These are phyloP conservation scores for Hyperoplus lanceolatus DNA, from an alignment of 2,797 vertebrate genomes.

Conservation along the genomic window DNA sequence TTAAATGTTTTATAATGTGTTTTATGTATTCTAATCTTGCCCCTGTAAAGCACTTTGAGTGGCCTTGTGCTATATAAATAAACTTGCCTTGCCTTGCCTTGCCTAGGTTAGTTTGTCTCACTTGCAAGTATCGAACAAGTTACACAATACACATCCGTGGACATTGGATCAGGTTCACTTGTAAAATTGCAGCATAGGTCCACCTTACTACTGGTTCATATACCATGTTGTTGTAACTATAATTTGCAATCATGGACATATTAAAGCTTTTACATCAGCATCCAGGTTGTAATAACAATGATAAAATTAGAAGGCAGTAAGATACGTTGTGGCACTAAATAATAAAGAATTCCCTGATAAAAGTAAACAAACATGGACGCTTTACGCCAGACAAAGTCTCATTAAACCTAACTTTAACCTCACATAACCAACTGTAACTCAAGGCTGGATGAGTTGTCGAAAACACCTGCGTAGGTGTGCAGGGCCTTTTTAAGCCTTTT, in stretches of 20 bases:
- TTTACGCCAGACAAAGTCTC: neutral
- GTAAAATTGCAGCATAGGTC: neutral
- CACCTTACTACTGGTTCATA: neutral
- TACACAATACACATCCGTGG: neutral
- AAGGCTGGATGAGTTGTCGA: neutral
- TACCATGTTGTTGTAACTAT: neutral
- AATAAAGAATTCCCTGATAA: neutral
- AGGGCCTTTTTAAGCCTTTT: neutral
- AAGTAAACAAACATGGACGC: neutral
- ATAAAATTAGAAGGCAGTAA: neutral
- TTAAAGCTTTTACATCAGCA: neutral
- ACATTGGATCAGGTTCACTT: neutral
- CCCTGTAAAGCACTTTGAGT: no score
- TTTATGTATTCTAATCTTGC: no score
- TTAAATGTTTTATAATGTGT: no score
- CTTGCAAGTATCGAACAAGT: neutral
- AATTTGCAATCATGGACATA: neutral
- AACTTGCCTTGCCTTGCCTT: no score
- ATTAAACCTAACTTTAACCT: neutral
- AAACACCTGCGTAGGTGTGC: slow-evolving; percentile 15
- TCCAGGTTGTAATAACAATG: neutral
- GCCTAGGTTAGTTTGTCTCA: slow-evolving; percentile 15
- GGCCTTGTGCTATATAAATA: no score
- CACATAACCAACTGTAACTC: neutral
- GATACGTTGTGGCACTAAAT: neutral